phyloP scores from a whole-genome alignment of 2,113 vertebrate species.

The Gymnobelideus leadbeateri region DNA sequence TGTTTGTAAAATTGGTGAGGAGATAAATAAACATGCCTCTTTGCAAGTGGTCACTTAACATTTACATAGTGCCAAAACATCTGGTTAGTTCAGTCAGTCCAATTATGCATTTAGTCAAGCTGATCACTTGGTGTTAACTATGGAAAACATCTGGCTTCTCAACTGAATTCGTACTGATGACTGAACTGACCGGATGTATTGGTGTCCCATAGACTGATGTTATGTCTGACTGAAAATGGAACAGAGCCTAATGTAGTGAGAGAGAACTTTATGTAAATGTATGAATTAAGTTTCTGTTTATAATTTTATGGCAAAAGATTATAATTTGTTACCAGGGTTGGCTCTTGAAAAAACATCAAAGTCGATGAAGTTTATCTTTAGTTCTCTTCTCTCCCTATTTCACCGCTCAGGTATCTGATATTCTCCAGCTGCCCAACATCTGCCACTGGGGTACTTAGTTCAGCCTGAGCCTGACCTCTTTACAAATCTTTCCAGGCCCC shows the following conservation, averaged over 20 bases:
- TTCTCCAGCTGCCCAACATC: not conserved
- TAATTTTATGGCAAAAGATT: slow-evolving; percentile 40
- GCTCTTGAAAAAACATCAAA: slow-evolving; percentile 18
- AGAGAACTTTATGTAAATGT: slow-evolving; percentile 39
- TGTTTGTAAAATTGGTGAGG: slow-evolving; percentile 25
- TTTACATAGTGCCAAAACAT: slow-evolving; percentile 56
- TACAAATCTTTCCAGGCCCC: not conserved
- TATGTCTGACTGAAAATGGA: slow-evolving; percentile 58
- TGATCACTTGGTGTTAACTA: slow-evolving; percentile 49
- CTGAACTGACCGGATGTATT: slow-evolving; percentile 44
- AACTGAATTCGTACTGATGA: slow-evolving; percentile 55
- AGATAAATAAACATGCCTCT: not conserved
- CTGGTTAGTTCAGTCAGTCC: slow-evolving; percentile 35
- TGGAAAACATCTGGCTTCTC: slow-evolving; percentile 65
- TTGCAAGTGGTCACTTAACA: slow-evolving; percentile 44
- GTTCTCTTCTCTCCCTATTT: not conserved
- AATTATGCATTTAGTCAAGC: slow-evolving; percentile 41
- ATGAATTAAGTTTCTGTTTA: slow-evolving; percentile 43
- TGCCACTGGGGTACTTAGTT: not conserved
- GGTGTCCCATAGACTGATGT: slow-evolving; percentile 47
- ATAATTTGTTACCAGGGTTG: slow-evolving; percentile 46
- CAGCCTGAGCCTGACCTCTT: not conserved
- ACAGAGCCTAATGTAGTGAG: slow-evolving; percentile 38
- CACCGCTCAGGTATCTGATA: not conserved
- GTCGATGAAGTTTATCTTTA: slow-evolving; percentile 18